Evolutionary conservation across 2,888 invertebrate species (phyloP).

Genomic region (Dryocosmus kuriphilus): DNA sequence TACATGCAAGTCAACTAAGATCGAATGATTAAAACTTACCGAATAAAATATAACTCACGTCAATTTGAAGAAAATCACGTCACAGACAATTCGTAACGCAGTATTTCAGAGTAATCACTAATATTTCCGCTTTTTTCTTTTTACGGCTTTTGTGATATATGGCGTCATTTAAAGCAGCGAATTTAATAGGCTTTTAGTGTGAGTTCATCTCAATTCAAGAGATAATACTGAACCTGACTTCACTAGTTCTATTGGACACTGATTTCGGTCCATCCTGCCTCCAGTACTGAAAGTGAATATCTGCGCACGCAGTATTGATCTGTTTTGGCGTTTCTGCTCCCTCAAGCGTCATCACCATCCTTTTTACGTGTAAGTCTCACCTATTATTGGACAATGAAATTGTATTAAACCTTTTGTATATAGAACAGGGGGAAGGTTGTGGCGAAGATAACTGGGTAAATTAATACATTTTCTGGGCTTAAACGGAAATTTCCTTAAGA

Average conservation of each 20-base stretch:
- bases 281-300: constrained; percentile 46
- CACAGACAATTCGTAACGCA: neutral
- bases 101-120: neutral
- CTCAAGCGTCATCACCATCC: neutral
- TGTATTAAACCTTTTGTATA: no score
- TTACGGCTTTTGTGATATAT: neutral
- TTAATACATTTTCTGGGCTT: no score
- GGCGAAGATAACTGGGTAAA: no score
- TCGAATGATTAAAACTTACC: neutral
- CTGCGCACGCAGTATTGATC: constrained; percentile 57
- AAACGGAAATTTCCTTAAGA: no score
- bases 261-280: constrained; percentile 4
- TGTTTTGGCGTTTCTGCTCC: constrained; percentile 39
- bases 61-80: neutral
- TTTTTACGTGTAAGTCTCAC: neutral
- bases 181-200: neutral
- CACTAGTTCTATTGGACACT: neutral
- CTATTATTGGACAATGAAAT: no score
- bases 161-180: neutral
- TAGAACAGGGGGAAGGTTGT: no score
- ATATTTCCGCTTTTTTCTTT: neutral
- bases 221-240: neutral
- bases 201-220: neutral
- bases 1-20: neutral
- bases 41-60: neutral